phyloP scores from a whole-genome alignment of 2,113 vertebrate species.

The Plestiodon gilberti region DNA sequence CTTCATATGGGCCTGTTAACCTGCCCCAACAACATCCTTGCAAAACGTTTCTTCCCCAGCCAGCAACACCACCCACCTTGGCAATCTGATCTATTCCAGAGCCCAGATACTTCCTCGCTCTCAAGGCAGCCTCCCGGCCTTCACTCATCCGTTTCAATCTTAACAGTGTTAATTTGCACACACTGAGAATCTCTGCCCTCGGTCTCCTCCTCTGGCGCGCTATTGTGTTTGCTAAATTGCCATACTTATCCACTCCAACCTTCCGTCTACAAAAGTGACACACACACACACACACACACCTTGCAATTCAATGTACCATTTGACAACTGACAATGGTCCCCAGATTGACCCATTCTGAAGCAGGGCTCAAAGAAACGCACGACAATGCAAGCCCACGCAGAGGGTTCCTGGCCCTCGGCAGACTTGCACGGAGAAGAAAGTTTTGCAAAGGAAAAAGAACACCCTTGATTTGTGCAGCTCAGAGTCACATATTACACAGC shows the following conservation, averaged over 20 bases:
- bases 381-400: not conserved
- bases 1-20: not conserved
- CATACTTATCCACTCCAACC: not conserved
- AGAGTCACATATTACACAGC: constrained; percentile 47
- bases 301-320: not conserved
- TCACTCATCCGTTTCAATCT: not conserved
- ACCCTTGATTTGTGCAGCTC: constrained; percentile 35
- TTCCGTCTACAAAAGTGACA: not conserved
- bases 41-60: not conserved
- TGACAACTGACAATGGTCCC: accelerated
- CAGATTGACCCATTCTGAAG: not conserved
- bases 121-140: not conserved
- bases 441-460: not conserved
- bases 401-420: not conserved
- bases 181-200: not conserved
- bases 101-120: no score
- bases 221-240: not conserved
- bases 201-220: not conserved
- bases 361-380: not conserved
- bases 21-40: not conserved
- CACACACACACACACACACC: no score
- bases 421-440: not conserved
- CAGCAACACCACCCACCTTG: not conserved
- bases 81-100: not conserved
- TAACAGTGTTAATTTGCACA: not conserved